A percentile compares a stretch with the other conserved stretches of the same genome.
Evolutionary conservation across 2,113 vertebrate species (phyloP).

Genomic region (Tragelaphus scriptus): DNA sequence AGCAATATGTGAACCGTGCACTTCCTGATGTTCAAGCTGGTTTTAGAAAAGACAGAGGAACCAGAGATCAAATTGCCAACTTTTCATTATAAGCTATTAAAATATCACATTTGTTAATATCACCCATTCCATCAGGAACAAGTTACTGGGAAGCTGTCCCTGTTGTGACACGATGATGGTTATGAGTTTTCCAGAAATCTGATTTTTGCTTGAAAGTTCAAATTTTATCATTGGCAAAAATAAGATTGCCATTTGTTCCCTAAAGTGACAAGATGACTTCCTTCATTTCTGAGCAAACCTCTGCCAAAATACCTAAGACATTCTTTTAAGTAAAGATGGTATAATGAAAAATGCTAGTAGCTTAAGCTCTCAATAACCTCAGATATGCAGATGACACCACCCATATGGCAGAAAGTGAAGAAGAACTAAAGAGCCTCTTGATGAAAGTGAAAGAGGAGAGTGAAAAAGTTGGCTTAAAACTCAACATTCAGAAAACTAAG

Average conservation of each 20-base stretch:
- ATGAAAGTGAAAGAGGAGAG: background rate
- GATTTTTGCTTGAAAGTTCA: background rate
- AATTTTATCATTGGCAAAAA: background rate
- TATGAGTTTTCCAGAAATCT: background rate
- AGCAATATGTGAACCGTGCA: too few relatives aligned
- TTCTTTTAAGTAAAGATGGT: background rate
- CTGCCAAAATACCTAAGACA: background rate
- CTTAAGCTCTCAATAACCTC: background rate
- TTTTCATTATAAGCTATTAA: background rate
- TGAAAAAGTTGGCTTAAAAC: background rate
- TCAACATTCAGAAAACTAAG: background rate
- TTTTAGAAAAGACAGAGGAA: too few relatives aligned
- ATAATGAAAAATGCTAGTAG: background rate
- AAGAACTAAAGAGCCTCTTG: background rate
- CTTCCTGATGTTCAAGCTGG: too few relatives aligned
- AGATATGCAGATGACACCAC: background rate
- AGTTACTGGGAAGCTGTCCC: background rate
- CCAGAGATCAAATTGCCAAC: too few relatives aligned
- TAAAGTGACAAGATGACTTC: background rate
- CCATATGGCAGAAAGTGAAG: background rate
- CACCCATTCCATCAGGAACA: background rate
- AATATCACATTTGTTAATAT: background rate
- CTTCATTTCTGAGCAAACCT: background rate
- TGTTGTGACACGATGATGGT: background rate
- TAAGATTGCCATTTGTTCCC: background rate